Evolutionary conservation across 2,888 invertebrate species (phyloP).

Genomic region (Hedychridium roseum): DNA sequence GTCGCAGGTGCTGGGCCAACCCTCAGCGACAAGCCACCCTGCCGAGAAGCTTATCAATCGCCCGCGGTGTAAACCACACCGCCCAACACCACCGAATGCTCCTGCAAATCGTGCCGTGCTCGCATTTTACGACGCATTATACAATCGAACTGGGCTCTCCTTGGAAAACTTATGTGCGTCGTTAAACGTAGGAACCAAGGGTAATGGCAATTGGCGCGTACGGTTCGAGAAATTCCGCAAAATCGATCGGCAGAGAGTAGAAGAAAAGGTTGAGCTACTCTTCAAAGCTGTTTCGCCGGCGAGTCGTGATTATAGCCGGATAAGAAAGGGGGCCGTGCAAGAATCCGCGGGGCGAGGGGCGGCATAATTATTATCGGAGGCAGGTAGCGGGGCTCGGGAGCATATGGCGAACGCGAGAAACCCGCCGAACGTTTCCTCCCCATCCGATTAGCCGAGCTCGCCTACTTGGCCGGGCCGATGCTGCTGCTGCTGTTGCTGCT

Average conservation of each 20-base stretch:
- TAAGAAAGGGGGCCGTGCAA: conserved; percentile 1
- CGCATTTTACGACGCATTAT: conserved; percentile 10
- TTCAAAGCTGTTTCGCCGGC: conserved; percentile 19
- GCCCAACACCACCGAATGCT: conserved; percentile 25
- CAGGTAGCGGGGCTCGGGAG: conserved; percentile 23
- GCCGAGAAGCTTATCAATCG: conserved; percentile 42
- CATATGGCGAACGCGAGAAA: conserved; percentile 40
- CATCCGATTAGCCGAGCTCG: not conserved
- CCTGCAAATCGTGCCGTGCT: conserved; percentile 22
- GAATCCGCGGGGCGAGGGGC: conserved; percentile 14
- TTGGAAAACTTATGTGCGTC: too few relatives aligned
- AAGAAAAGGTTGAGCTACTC: conserved; percentile 2
- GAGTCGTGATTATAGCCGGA: conserved; percentile 14
- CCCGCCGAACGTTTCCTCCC: conserved; percentile 7
- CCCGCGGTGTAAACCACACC: conserved; percentile 18
- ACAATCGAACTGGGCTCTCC: conserved; percentile 10
- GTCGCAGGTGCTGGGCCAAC: conserved; percentile 31
- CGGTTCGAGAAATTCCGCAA: not conserved
- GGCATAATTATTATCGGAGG: conserved; percentile 44
- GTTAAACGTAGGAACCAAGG: too few relatives aligned
- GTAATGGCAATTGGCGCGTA: not conserved
- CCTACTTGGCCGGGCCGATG: too few relatives aligned
- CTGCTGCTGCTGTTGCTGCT: too few relatives aligned
- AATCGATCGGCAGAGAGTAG: not conserved
- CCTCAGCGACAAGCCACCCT: conserved; percentile 23